Evolutionary conservation across 2,113 vertebrate species (phyloP).

Genomic region (Struthidea cinerea): DNA sequence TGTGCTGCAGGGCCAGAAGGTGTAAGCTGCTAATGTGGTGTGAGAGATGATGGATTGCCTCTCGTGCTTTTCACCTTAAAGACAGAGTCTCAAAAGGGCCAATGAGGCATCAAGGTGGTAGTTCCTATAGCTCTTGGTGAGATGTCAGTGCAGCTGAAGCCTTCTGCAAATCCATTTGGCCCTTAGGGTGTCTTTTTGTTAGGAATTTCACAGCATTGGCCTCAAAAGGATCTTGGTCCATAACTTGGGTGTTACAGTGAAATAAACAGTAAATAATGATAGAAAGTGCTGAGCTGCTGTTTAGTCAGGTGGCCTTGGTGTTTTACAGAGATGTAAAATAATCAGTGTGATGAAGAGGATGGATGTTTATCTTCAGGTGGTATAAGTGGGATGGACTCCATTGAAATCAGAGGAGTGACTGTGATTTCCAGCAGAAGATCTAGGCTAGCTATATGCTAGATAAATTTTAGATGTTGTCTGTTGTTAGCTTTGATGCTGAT

Average conservation of each 20-base stretch:
- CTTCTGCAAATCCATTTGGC: neutral
- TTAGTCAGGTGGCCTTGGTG: neutral
- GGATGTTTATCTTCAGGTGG: neutral
- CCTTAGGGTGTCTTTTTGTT: neutral
- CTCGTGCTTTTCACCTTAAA: neutral
- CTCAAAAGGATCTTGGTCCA: neutral
- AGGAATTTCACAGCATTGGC: constrained; percentile 17
- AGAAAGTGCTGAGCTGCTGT: neutral
- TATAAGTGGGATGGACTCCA: neutral
- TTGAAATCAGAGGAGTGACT: neutral
- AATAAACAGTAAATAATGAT: neutral
- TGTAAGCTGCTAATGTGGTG: neutral
- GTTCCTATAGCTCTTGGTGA: constrained; percentile 7
- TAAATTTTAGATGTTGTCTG: constrained; percentile 6
- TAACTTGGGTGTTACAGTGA: neutral
- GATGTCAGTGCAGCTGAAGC: neutral
- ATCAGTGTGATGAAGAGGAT: neutral
- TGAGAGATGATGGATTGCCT: neutral
- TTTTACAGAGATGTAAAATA: neutral
- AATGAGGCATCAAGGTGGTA: neutral
- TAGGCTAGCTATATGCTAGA: neutral
- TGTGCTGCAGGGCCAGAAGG: neutral
- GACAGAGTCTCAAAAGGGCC: neutral
- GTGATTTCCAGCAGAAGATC: neutral
- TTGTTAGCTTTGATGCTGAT: neutral